These are phyloP conservation scores for Stratiomys singularior DNA, from an alignment of 2,888 invertebrate genomes.

Conservation along the genomic window DNA sequence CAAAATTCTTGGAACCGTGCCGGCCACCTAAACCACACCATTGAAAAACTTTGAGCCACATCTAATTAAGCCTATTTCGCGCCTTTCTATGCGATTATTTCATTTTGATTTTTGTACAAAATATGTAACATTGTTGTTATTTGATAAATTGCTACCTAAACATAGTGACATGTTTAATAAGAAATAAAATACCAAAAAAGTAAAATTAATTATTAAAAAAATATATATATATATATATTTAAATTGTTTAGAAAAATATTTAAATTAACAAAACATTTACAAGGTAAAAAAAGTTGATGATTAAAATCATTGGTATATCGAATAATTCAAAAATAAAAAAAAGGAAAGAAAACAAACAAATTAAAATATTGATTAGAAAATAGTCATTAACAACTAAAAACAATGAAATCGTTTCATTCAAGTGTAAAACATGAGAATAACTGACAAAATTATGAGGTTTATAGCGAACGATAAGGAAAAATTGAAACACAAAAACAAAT, in stretches of 20 bases:
- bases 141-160: conserved; percentile 48
- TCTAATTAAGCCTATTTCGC: conserved; percentile 6
- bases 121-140: conserved; percentile 50
- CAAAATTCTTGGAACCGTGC: too few relatives aligned
- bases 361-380: conserved; percentile 18
- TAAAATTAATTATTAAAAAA: conserved; percentile 43
- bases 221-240: conserved; percentile 48
- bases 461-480: conserved; percentile 10
- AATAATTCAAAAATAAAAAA: conserved; percentile 47
- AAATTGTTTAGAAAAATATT: conserved; percentile 49
- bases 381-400: background rate
- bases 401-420: conserved; percentile 9
- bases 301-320: conserved; percentile 25
- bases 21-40: background rate
- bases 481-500: background rate
- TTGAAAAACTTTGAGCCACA: background rate
- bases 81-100: conserved; percentile 1
- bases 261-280: conserved; percentile 41
- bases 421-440: background rate
- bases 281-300: conserved; percentile 17
- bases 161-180: conserved; percentile 43
- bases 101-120: conserved; percentile 46
- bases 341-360: conserved; percentile 19
- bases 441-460: conserved; percentile 7
- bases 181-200: conserved; percentile 45